Evolutionary conservation across 2,113 vertebrate genomes (phyloP).

Genomic region (Sinocyclocheilus anophthalmus): DNA sequence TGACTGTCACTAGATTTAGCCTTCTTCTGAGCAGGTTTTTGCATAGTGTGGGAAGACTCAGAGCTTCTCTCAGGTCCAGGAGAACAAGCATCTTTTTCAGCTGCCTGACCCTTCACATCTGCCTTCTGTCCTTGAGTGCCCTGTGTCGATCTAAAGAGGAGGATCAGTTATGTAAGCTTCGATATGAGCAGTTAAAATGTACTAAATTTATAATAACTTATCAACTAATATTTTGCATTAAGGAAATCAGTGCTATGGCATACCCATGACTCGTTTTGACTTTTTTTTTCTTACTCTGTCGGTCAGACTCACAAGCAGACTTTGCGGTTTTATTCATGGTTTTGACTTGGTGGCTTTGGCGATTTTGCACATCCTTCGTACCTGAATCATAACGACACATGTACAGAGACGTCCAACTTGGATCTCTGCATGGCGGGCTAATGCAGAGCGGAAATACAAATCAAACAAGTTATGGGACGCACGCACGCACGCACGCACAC

Average conservation of each 20-base stretch:
- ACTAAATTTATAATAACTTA: background rate
- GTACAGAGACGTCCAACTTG: background rate
- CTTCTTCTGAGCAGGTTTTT: background rate
- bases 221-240: background rate
- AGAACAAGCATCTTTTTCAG: conserved; percentile 17
- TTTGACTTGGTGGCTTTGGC: conserved; percentile 13
- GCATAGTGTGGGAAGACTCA: background rate
- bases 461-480: background rate
- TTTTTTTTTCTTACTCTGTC: conserved; percentile 34
- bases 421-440: conserved; percentile 3
- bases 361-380: background rate
- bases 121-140: conserved; percentile 1
- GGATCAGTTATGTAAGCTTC: background rate
- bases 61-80: conserved; percentile 25
- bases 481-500: too few species aligned
- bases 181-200: background rate
- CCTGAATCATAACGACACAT: background rate
- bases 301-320: background rate
- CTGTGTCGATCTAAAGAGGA: conserved; percentile 4
- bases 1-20: background rate
- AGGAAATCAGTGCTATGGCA: background rate
- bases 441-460: background rate
- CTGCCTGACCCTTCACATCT: background rate
- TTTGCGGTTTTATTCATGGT: background rate
- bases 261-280: conserved; percentile 31